A percentile compares a stretch with the other conserved stretches of the same genome.
phyloP scores from a whole-genome alignment of 64 coral and sea anemone genomes.

The Stylophora pistillata region DNA sequence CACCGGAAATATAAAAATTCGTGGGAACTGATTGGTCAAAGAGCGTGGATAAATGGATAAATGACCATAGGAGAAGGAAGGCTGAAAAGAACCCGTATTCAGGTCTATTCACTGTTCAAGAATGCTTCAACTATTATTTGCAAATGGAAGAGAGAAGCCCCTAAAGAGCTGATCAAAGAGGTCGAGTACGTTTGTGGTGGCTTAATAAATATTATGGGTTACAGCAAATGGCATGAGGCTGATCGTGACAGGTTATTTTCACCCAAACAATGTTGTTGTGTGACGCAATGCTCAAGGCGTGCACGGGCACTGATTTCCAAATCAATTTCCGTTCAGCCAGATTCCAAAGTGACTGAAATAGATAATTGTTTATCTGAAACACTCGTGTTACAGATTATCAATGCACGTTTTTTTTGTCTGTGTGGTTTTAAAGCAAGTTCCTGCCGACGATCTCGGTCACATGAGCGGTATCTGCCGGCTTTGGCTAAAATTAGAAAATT shows the following conservation, averaged over 20 bases:
- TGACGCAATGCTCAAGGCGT: no score
- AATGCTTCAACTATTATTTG: conserved; percentile 15
- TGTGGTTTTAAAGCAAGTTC: no score
- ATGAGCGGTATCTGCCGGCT: no score
- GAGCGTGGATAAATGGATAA: conserved; percentile 14
- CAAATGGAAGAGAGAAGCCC: conserved; percentile 7
- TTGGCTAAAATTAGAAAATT: no score
- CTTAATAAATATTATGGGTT: conserved; percentile 25
- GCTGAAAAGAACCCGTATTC: not conserved
- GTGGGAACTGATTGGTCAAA: not conserved
- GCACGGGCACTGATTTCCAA: no score
- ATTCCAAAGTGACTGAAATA: no score
- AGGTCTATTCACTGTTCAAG: not conserved
- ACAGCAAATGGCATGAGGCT: not conserved
- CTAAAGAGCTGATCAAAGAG: not conserved
- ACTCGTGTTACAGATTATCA: no score
- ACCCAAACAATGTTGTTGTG: no score
- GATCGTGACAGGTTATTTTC: not conserved
- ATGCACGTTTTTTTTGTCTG: no score
- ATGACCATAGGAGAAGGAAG: not conserved
- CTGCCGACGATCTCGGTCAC: no score
- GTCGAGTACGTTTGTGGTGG: conserved; percentile 8
- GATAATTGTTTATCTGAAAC: no score
- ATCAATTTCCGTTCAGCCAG: no score
- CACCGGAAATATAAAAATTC: conserved; percentile 1